These are phyloP conservation scores for Aplochiton taeniatus DNA, from an alignment of 2,797 vertebrate genomes.

Conservation along the genomic window DNA sequence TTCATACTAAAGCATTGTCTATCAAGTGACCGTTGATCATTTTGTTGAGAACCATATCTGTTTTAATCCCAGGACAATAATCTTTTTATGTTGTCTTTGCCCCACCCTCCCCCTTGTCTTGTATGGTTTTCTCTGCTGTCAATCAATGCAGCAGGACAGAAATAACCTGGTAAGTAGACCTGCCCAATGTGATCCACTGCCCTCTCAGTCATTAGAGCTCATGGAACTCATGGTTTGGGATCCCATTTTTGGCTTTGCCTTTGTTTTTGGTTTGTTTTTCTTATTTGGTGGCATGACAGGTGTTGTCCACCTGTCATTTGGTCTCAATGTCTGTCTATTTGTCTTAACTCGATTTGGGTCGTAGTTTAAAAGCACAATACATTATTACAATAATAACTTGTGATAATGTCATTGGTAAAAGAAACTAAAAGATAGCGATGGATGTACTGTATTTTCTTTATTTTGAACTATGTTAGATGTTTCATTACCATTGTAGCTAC, in stretches of 20 bases:
- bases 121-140: constrained; percentile 79
- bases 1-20: neutral
- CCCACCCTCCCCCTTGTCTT: constrained; percentile 68
- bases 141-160: constrained; percentile 95
- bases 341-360: neutral
- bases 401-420: too few species aligned
- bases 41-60: constrained; percentile 48
- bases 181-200: constrained; percentile 55
- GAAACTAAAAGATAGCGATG: too few species aligned
- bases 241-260: neutral
- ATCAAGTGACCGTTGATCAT: constrained; percentile 41
- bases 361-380: too few species aligned
- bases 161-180: constrained; percentile 96
- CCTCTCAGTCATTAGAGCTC: constrained; percentile 24
- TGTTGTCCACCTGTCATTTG: constrained; percentile 1
- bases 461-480: constrained; percentile 8
- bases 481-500: constrained; percentile 21
- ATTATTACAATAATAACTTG: too few species aligned
- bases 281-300: constrained; percentile 1
- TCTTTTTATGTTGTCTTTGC: constrained; percentile 76
- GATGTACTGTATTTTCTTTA: too few species aligned
- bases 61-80: constrained; percentile 73
- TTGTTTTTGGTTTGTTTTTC: constrained; percentile 1
- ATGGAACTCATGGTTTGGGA: constrained; percentile 28
- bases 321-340: neutral